Evolutionary conservation across 2,797 vertebrate species (phyloP), one percentile per base, ranked within the genome.

Genomic region (Rousettus madagascariensis): DNA sequence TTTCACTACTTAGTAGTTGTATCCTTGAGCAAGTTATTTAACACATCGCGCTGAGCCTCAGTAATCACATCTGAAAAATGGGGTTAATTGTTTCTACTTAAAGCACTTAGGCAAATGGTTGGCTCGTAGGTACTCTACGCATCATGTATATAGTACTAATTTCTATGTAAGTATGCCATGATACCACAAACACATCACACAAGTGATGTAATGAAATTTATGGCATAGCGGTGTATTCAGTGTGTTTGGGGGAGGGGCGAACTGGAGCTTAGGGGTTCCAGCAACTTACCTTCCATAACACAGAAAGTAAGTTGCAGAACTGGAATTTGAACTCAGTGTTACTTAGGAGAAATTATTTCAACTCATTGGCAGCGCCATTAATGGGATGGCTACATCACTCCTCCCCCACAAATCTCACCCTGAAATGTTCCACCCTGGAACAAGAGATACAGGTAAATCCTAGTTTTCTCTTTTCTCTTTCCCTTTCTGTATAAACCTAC

Each of bases 281-380:
- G 41, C 3, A 86, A 83, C 61, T 94, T 68, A 66, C 66, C 55
- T 84, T 77, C 61, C 16, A 24, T 61, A 86, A 96, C 11, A 30
- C 24, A 75, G 69, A 93, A 93, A 19, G 41, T 43, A 92, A 88
- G 33, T 8, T 71, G 82, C n/a, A 71, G 43, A 89, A 68, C 5
- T 80, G 66, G 46, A 94, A 90, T 77, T 30, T 88, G 93, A 94
- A 92, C 63, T 53, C 59, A 17, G 24, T 46, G 61, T 87, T 94
- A 85, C 79, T 94, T 59, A 55, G 93, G 43, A 93, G 59, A 94
- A 85, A 94, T 57, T 41, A 93, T 72, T 90, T 91, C 75, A 90
- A 41, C 63, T 86, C 68, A 75, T 30, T 16, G 53, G n/a, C 30
- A 85, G 61, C 22, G 63, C 36, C 16, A 46, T 57, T 66, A 69